Evolutionary conservation across 2,113 vertebrate genomes (phyloP).

Genomic region (Alectura lathami): DNA sequence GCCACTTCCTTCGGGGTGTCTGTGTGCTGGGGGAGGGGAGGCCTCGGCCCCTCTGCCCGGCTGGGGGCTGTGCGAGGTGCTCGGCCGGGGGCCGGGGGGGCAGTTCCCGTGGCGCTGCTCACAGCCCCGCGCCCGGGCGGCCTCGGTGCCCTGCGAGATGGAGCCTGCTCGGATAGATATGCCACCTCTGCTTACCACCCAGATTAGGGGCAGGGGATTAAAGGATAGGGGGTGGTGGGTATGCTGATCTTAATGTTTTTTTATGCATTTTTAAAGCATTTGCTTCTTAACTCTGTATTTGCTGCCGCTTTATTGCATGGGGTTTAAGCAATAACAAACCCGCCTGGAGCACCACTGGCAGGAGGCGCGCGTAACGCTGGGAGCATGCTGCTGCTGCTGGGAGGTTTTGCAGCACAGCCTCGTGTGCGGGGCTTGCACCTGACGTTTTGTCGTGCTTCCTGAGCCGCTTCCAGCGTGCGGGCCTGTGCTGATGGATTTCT

Average conservation of each 20-base stretch:
- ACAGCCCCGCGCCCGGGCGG: background rate
- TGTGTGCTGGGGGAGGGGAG: background rate
- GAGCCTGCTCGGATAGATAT: background rate
- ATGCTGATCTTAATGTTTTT: background rate
- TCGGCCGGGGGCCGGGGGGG: background rate
- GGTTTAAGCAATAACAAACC: background rate
- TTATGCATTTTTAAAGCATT: background rate
- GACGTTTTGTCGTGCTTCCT: constrained; percentile 39
- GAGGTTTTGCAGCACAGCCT: background rate
- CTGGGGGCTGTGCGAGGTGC: background rate
- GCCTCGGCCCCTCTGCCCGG: background rate
- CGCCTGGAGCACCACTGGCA: background rate
- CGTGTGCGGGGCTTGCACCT: background rate
- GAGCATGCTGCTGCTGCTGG: background rate
- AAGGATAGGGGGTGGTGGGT: background rate
- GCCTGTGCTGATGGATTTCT: too few relatives aligned
- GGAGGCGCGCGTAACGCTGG: rapidly evolving
- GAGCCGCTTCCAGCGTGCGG: constrained; percentile 12
- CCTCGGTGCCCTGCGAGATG: background rate
- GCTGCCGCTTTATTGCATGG: background rate
- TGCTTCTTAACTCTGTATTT: background rate
- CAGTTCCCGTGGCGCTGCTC: background rate
- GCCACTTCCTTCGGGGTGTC: background rate
- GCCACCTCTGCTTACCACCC: background rate
- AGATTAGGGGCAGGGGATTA: constrained; percentile 27